A percentile compares a stretch with the other conserved stretches of the same genome.
These are phyloP conservation scores for Sipha maydis DNA, from an alignment of 2,888 invertebrate genomes.

Conservation along the genomic window DNA sequence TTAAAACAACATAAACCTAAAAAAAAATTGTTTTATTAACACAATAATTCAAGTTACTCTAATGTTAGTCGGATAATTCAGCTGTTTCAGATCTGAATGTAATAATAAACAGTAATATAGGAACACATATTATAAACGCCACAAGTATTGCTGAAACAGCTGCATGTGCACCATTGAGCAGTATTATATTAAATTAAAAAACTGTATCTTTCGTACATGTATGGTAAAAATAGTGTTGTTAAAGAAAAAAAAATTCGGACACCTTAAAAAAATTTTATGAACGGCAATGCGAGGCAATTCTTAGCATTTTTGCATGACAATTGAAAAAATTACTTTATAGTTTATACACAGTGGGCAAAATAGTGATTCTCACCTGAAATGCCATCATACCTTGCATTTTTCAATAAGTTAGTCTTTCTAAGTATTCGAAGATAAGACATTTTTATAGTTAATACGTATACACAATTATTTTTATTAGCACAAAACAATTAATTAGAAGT, in stretches of 20 bases:
- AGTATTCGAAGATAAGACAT: slow-evolving; percentile 5
- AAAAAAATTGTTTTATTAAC: slow-evolving; percentile 27
- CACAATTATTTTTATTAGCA: slow-evolving; percentile 17
- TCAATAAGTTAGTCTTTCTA: slow-evolving; percentile 2
- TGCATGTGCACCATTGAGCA: slow-evolving; percentile 50
- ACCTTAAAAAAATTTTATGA: slow-evolving; percentile 1
- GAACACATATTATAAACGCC: slow-evolving; percentile 44
- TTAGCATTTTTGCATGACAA: not conserved
- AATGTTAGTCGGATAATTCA: slow-evolving; percentile 35
- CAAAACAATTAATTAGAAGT: slow-evolving; percentile 7
- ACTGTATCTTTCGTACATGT: not conserved
- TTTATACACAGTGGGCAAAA: not conserved
- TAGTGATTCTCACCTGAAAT: slow-evolving; percentile 13
- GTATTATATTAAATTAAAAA: slow-evolving; percentile 14
- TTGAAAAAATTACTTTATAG: not conserved
- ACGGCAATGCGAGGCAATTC: slow-evolving; percentile 19
- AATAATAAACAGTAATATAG: slow-evolving; percentile 40
- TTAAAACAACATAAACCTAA: slow-evolving; percentile 28
- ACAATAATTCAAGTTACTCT: slow-evolving; percentile 38
- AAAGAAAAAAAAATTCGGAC: slow-evolving; percentile 24
- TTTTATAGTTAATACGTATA: slow-evolving; percentile 13
- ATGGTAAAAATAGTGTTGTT: slow-evolving; percentile 25
- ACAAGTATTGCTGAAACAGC: slow-evolving; percentile 44
- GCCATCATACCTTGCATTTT: slow-evolving; percentile 36
- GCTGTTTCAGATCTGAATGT: slow-evolving; percentile 54